Conservation (phyloP, 2,888 invertebrate species). For the Eurytoma californica region DNA sequence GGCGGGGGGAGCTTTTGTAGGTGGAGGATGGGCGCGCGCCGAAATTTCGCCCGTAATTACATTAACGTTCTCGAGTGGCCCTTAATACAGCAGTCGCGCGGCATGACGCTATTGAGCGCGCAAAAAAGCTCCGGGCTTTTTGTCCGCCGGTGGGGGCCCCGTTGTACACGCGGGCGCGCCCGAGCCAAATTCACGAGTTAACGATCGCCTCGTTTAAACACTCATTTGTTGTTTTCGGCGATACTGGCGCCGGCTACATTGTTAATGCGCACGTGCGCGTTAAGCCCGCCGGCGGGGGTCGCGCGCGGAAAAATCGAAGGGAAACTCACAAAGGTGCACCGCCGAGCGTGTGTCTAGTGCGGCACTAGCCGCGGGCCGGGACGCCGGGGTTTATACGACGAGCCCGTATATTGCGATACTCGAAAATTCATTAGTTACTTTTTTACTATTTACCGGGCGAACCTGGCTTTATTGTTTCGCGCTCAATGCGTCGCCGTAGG, state of each 20-base stretch:
- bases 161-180: not conserved
- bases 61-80: constrained; percentile 37
- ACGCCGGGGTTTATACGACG: not conserved
- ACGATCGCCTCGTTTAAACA: constrained; percentile 49
- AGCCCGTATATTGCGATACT: constrained; percentile 4
- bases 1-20: too few relatives aligned
- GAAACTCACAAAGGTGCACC: not conserved
- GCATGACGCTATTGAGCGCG: not conserved
- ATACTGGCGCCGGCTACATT: constrained; percentile 7
- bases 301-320: not conserved
- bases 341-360: not conserved
- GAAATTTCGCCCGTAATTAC: constrained; percentile 35
- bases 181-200: constrained; percentile 38
- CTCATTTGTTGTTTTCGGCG: constrained; percentile 46
- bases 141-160: not conserved
- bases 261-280: constrained; percentile 3
- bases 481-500: not conserved
- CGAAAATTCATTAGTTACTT: constrained; percentile 39
- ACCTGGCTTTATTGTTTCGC: not conserved
- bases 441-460: constrained; percentile 20
- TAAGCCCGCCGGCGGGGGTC: not conserved
- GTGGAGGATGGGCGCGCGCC: not conserved
- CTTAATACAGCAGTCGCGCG: constrained; percentile 17
- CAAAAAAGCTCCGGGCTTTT: constrained; percentile 31
- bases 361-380: not conserved